Percentiles rank a stretch among this genome's conserved stretches.
These are phyloP conservation scores for Pangasius djambal DNA, from an alignment of 2,797 vertebrate genomes.

Conservation along the genomic window DNA sequence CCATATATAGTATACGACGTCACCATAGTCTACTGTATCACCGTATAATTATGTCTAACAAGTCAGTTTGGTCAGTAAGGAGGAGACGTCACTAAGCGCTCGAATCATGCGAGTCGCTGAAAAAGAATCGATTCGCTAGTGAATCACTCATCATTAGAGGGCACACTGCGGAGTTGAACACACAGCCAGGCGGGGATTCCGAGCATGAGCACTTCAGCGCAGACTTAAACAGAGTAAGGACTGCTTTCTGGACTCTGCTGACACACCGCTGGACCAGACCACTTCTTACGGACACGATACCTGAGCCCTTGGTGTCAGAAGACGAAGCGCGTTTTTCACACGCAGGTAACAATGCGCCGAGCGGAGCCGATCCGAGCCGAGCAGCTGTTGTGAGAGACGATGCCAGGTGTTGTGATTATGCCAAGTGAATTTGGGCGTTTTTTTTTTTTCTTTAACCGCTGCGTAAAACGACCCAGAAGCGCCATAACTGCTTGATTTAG, in stretches of 20 bases:
- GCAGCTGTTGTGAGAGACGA: slow-evolving; percentile 12
- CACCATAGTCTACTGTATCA: not conserved
- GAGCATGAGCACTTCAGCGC: slow-evolving; percentile 76
- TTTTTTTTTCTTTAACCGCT: slow-evolving; percentile 19
- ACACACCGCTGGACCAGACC: slow-evolving; percentile 16
- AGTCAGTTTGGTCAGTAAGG: not conserved
- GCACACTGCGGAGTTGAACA: slow-evolving; percentile 69
- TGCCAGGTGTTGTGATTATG: slow-evolving; percentile 8
- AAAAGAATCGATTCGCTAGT: not conserved
- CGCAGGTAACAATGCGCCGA: slow-evolving; percentile 1
- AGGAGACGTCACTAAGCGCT: not conserved
- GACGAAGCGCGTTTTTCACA: slow-evolving; percentile 6
- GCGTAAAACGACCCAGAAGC: slow-evolving; percentile 63
- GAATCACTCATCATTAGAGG: slow-evolving; percentile 24
- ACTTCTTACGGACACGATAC: slow-evolving; percentile 14
- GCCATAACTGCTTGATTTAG: slow-evolving; percentile 34
- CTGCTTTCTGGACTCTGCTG: slow-evolving; percentile 53
- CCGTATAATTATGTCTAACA: not conserved
- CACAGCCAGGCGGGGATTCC: slow-evolving; percentile 68
- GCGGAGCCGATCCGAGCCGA: not conserved
- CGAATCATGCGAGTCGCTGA: not conserved
- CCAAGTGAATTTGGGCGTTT: slow-evolving; percentile 11
- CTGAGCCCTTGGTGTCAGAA: not conserved
- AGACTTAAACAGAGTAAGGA: slow-evolving; percentile 48
- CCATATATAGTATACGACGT: not conserved